Percentiles rank a stretch among this genome's conserved stretches.
Conservation (phyloP, 2,797 vertebrate species). For the Bryconaethiops microstoma region DNA sequence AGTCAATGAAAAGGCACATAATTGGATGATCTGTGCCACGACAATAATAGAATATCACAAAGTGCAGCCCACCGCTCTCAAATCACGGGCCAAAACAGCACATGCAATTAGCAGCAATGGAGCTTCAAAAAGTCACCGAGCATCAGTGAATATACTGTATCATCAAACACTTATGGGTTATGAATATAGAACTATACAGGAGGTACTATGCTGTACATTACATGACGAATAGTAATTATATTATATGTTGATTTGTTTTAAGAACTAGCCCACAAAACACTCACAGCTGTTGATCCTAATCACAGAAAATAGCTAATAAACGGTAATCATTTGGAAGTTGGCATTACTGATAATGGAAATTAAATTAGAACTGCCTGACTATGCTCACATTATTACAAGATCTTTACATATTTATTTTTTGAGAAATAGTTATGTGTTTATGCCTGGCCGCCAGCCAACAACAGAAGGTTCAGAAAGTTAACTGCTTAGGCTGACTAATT, state of each 20-base stretch:
- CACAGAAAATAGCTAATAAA: too few relatives aligned
- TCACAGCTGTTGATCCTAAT: too few relatives aligned
- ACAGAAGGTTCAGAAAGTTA: background rate
- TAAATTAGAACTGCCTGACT: background rate
- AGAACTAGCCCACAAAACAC: too few relatives aligned
- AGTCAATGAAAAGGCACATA: slow-evolving; percentile 20
- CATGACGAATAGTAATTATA: background rate
- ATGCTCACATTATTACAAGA: background rate
- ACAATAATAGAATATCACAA: slow-evolving; percentile 27
- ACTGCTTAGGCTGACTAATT: background rate
- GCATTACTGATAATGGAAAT: background rate
- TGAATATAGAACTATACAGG: background rate
- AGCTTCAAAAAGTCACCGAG: background rate
- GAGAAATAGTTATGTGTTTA: background rate
- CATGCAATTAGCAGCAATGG: slow-evolving; percentile 8
- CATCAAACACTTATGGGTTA: background rate
- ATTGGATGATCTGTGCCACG: slow-evolving; percentile 15
- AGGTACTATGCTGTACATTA: slow-evolving; percentile 9
- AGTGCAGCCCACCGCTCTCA: background rate
- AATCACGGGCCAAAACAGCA: background rate
- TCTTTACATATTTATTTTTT: slow-evolving; percentile 3
- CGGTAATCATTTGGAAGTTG: background rate
- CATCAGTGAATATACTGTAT: background rate
- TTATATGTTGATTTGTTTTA: background rate
- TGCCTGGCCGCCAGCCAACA: too few relatives aligned